Evolutionary conservation across 1,140 invertebrate genomes (phyloP), one percentile per base, ranked within the genome.

Genomic region (Drosophila elegans): DNA sequence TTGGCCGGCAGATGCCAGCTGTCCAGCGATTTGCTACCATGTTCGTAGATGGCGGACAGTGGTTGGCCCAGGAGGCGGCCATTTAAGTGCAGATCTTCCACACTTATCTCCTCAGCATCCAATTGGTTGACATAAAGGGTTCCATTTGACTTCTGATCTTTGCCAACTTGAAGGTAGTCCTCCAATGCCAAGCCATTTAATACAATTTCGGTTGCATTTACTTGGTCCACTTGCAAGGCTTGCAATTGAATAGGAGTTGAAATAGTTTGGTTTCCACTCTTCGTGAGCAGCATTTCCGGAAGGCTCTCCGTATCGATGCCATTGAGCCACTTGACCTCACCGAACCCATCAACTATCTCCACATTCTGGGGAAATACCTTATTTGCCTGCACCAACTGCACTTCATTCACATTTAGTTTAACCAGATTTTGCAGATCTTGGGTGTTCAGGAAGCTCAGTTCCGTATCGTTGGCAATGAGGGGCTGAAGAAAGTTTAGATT

Each of bases 231-330:
- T 25, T 61, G 39, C 27, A 89, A 2, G 0, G 57, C 41, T 4
- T 62, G 64, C 4, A 91, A n/a, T n/a, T 78, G 48, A 39, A 91
- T 61, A 2, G 90, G 67, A 25, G 54, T 64, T 5, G 7, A 13
- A 4, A 93, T 85, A 4, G 56, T 90, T 66, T 94, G 93, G 64
- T 93, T 93, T n/a, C 74, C 82, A 51, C 75, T 80, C n/a, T 84
- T 90, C n/a, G 76, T 84, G 7, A 93, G 62, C 13, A 93, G 42
- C 34, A 77, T 74, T 21, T 90, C 74, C 5, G 92, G 64, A 3
- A 94, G 72, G 6, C 85, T 56, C 41, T 86, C 64, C 59, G 93
- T 88, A 38, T 81, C 75, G 27, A 93, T 92, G 29, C 92, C 93
- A 62, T 80, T 83, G n/a, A 94, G 74, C 44, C 76, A 72, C 82